Conservation (phyloP, 2,797 vertebrate genomes). For the Tarsius wallacei region DNA sequence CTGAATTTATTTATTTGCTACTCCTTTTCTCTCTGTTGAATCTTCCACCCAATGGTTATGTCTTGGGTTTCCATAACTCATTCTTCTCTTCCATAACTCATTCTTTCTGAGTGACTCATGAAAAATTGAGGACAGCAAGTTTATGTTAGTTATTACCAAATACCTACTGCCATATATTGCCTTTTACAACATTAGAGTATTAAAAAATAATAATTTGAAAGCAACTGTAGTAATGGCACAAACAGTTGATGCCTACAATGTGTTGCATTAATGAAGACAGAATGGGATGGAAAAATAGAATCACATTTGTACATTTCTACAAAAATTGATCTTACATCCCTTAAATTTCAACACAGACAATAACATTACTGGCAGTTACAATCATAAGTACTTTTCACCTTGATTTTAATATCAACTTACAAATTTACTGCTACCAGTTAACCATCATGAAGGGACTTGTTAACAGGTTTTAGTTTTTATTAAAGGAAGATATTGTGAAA, state of each 20-base stretch:
- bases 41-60: not conserved
- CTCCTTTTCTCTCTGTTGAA: not conserved
- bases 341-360: not conserved
- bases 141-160: not conserved
- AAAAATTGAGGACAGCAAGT: not conserved
- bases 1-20: not conserved
- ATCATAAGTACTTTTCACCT: not conserved
- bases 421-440: not conserved
- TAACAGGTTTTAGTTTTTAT: constrained; percentile 3
- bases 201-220: not conserved
- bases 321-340: not conserved
- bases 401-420: not conserved
- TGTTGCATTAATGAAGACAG: not conserved
- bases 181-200: not conserved
- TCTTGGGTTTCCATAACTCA: not conserved
- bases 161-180: not conserved
- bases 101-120: not conserved
- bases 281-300: not conserved
- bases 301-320: not conserved
- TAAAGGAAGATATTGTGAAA: constrained; percentile 63
- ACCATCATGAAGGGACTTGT: not conserved
- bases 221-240: too few relatives aligned
- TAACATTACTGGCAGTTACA: not conserved
- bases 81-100: not conserved
- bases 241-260: not conserved